Evolutionary conservation across 2,113 vertebrate species (phyloP).

Genomic region (Percina caprodes): DNA sequence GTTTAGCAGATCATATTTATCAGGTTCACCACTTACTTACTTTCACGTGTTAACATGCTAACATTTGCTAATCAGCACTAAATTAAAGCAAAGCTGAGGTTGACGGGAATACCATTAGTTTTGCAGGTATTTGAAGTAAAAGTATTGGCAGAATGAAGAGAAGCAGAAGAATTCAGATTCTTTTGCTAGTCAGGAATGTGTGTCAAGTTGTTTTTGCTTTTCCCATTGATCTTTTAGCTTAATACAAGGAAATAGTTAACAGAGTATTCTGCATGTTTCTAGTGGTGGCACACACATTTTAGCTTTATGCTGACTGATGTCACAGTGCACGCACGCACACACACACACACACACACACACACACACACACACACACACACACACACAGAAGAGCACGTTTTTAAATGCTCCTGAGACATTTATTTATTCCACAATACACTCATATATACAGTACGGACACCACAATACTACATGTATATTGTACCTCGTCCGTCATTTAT

Average conservation of each 20-base stretch:
- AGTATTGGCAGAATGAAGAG: no score
- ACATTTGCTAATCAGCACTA: background rate
- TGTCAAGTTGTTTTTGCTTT: background rate
- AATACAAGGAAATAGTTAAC: background rate
- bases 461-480: background rate
- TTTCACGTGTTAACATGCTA: background rate
- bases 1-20: background rate
- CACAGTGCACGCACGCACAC: background rate
- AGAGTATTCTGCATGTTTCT: slow-evolving; percentile 7
- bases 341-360: background rate
- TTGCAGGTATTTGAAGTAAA: background rate
- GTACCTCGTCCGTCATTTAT: background rate
- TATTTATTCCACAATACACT: background rate
- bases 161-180: no score
- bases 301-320: background rate
- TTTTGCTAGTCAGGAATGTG: background rate
- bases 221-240: background rate
- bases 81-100: background rate
- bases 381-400: background rate
- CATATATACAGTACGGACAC: background rate
- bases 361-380: background rate
- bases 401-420: background rate
- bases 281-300: background rate
- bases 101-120: background rate
- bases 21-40: background rate